phyloP scores from a whole-genome alignment of 1,140 invertebrate genomes.

The Ips typographus region DNA sequence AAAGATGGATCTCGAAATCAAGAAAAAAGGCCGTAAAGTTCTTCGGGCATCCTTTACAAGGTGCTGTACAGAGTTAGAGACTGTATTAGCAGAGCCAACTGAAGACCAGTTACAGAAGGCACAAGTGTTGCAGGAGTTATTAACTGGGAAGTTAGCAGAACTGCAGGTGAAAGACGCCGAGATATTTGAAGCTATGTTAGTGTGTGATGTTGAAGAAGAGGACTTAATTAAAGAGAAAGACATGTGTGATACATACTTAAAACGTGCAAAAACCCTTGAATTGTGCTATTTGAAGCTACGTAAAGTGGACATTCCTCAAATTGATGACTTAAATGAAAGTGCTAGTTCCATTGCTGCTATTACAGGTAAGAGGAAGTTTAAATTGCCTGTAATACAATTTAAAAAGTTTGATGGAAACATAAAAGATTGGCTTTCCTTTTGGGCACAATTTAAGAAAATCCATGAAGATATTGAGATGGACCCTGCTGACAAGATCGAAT shows the following conservation, averaged over 20 bases:
- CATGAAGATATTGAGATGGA: no score
- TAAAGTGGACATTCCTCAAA: no score
- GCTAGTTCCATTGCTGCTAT: no score
- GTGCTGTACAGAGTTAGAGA: constrained; percentile 2
- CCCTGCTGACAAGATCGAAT: no score
- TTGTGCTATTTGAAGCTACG: not conserved
- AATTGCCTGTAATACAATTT: no score
- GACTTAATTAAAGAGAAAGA: constrained; percentile 2
- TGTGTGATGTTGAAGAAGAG: not conserved
- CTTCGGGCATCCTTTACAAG: constrained; percentile 2
- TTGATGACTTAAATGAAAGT: no score
- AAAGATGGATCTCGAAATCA: constrained; percentile 4
- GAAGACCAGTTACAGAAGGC: constrained; percentile 3
- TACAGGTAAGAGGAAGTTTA: no score
- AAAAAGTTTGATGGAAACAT: no score
- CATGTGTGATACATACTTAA: constrained; percentile 2
- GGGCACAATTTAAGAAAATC: no score
- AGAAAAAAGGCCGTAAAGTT: constrained; percentile 1
- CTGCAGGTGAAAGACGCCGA: constrained; percentile 1
- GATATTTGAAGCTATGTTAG: not conserved
- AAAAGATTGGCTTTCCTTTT: no score
- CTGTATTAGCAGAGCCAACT: constrained; percentile 2
- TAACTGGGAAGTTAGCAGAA: constrained; percentile 4
- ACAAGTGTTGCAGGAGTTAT: constrained; percentile 2
- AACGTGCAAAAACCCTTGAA: not conserved